Evolutionary conservation across 2,888 invertebrate species (phyloP).

Genomic region (Pammene aurita): DNA sequence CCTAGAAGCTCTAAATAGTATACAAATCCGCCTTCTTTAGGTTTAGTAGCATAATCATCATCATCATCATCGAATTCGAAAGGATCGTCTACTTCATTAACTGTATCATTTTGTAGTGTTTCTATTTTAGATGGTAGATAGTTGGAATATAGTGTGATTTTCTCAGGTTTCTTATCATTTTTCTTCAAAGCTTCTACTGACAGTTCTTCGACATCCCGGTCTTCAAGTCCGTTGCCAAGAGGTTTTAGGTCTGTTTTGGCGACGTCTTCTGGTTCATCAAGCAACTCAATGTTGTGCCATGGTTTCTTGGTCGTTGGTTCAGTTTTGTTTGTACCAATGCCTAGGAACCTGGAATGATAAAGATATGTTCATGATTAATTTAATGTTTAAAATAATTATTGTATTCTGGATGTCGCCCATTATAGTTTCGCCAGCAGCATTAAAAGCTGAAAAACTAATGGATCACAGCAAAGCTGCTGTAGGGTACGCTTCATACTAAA

Average conservation of each 20-base stretch:
- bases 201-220: constrained; percentile 70
- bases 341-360: constrained; percentile 64
- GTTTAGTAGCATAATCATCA: constrained; percentile 37
- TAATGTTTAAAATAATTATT: neutral
- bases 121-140: constrained; percentile 57
- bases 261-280: constrained; percentile 57
- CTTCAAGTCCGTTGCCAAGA: constrained; percentile 59
- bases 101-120: constrained; percentile 37
- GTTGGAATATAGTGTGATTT: constrained; percentile 63
- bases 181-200: constrained; percentile 60
- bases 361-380: neutral
- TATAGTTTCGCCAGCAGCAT: too few species aligned
- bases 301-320: constrained; percentile 53
- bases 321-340: constrained; percentile 55
- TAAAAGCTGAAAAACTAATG: too few species aligned
- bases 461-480: too few species aligned
- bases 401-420: too few species aligned
- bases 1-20: constrained; percentile 66
- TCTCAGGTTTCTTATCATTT: constrained; percentile 69
- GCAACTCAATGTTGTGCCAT: constrained; percentile 60
- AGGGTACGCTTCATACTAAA: too few species aligned
- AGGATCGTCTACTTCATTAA: constrained; percentile 43
- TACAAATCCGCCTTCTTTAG: constrained; percentile 58
- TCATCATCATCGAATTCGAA: constrained; percentile 45
- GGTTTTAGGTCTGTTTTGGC: constrained; percentile 54